A percentile compares a stretch with the other conserved stretches of the same genome.
These are phyloP conservation scores for Dichetophora obliterata DNA, from an alignment of 2,888 invertebrate genomes.

Conservation along the genomic window DNA sequence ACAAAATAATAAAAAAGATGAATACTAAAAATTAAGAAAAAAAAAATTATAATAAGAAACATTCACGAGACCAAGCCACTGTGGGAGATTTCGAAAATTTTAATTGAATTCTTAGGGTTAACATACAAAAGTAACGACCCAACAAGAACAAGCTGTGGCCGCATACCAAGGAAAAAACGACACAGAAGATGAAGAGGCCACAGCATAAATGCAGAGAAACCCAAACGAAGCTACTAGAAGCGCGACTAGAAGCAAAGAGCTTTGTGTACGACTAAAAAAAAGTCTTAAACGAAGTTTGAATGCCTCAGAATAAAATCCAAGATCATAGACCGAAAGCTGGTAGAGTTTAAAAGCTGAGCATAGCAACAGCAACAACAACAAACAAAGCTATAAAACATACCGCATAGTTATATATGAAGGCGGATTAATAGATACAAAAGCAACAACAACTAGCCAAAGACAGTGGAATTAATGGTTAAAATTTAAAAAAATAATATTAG, in stretches of 20 bases:
- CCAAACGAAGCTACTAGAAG: background rate
- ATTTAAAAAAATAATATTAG: too few species aligned
- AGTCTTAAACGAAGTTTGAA: background rate
- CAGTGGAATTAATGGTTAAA: background rate
- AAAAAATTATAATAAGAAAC: background rate
- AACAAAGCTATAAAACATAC: background rate
- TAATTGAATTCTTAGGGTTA: constrained; percentile 24
- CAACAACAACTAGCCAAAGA: constrained; percentile 3
- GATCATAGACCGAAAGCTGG: too few species aligned
- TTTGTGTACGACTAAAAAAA: background rate
- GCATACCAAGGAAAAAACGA: background rate
- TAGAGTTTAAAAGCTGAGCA: background rate
- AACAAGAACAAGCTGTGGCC: background rate
- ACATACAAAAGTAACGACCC: background rate
- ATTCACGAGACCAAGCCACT: background rate
- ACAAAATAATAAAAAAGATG: background rate
- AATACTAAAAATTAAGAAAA: too few species aligned
- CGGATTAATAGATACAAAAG: constrained; percentile 21
- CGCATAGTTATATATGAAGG: constrained; percentile 11
- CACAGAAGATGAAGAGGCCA: background rate
- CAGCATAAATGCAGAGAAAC: background rate
- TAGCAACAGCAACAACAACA: background rate
- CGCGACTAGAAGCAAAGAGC: background rate
- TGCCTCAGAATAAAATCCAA: background rate
- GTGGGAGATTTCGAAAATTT: constrained; percentile 24